Conservation (phyloP, 2,113 vertebrate genomes). For the Peromyscus maniculatus region DNA sequence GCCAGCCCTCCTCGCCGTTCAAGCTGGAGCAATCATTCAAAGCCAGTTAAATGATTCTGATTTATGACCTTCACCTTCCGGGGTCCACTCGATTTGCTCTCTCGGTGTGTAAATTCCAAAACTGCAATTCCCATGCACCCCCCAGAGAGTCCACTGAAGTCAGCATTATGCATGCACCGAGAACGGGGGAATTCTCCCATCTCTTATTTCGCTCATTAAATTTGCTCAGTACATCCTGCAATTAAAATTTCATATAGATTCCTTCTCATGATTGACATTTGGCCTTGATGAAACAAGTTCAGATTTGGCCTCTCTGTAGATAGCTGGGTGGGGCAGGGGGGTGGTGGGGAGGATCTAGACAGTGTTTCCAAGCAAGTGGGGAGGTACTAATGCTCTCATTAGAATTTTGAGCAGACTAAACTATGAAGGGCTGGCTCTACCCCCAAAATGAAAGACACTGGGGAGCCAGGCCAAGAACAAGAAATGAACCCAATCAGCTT, state of each 20-base stretch:
- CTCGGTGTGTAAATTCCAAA: slow-evolving; percentile 88
- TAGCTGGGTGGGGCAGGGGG: slow-evolving; percentile 41
- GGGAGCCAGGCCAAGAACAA: slow-evolving; percentile 2
- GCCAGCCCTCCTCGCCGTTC: slow-evolving; percentile 83
- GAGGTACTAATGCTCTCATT: slow-evolving; percentile 83
- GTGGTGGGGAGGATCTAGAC: slow-evolving; percentile 72
- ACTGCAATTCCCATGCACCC: slow-evolving; percentile 87
- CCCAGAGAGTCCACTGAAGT: slow-evolving; percentile 90
- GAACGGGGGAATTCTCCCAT: slow-evolving; percentile 88
- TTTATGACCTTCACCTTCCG: slow-evolving; percentile 91
- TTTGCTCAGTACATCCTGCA: slow-evolving; percentile 90
- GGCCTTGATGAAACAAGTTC: slow-evolving; percentile 88
- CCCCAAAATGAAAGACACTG: background rate
- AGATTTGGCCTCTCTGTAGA: slow-evolving; percentile 88
- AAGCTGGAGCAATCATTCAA: slow-evolving; percentile 89
- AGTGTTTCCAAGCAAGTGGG: slow-evolving; percentile 84
- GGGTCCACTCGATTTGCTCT: slow-evolving; percentile 89
- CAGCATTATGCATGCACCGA: slow-evolving; percentile 90
- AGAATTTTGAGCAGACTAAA: slow-evolving; percentile 81
- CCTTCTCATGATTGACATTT: slow-evolving; percentile 90
- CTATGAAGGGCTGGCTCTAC: background rate
- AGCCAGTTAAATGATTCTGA: slow-evolving; percentile 91
- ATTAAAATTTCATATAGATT: slow-evolving; percentile 92
- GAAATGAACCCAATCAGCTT: background rate
- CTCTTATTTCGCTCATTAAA: slow-evolving; percentile 91